These are phyloP conservation scores for Sparus aurata DNA, from an alignment of 2,797 vertebrate species.

Conservation along the genomic window DNA sequence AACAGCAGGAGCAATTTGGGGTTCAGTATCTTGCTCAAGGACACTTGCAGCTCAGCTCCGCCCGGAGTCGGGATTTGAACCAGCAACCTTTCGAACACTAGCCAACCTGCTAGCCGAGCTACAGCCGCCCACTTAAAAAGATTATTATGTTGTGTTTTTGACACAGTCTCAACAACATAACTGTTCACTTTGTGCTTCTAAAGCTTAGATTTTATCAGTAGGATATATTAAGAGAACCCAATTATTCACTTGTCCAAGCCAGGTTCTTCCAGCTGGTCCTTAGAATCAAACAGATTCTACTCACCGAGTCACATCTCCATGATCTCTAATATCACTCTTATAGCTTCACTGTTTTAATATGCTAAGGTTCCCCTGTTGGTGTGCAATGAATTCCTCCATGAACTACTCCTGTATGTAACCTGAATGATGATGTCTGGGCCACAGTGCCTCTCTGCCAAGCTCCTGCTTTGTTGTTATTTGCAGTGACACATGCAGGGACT, in stretches of 20 bases:
- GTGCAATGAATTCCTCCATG: slow-evolving; percentile 25
- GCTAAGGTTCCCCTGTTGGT: slow-evolving; percentile 11
- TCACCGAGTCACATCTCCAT: slow-evolving; percentile 11
- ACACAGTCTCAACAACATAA: neutral
- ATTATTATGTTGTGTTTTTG: neutral
- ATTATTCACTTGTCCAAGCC: slow-evolving; percentile 9
- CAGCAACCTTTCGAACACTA: too few relatives aligned
- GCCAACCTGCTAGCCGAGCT: too few relatives aligned
- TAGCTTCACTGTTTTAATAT: slow-evolving; percentile 42
- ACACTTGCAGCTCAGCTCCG: too few relatives aligned
- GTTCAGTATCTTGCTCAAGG: too few relatives aligned
- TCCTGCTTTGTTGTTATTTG: slow-evolving; percentile 72
- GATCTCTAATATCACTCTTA: slow-evolving; percentile 47
- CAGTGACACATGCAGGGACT: slow-evolving; percentile 59
- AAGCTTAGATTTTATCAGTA: neutral
- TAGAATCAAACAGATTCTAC: slow-evolving; percentile 17
- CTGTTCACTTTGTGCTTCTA: neutral
- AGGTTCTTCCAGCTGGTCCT: neutral
- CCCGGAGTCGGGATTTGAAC: too few relatives aligned
- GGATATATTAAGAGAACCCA: neutral
- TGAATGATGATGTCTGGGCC: slow-evolving; percentile 55
- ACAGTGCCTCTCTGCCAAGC: slow-evolving; percentile 41
- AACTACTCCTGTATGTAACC: slow-evolving; percentile 37
- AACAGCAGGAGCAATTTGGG: too few relatives aligned
- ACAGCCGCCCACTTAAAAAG: too few relatives aligned